Conservation (phyloP, 2,113 vertebrate species). For the Micronycteris hirsuta region DNA sequence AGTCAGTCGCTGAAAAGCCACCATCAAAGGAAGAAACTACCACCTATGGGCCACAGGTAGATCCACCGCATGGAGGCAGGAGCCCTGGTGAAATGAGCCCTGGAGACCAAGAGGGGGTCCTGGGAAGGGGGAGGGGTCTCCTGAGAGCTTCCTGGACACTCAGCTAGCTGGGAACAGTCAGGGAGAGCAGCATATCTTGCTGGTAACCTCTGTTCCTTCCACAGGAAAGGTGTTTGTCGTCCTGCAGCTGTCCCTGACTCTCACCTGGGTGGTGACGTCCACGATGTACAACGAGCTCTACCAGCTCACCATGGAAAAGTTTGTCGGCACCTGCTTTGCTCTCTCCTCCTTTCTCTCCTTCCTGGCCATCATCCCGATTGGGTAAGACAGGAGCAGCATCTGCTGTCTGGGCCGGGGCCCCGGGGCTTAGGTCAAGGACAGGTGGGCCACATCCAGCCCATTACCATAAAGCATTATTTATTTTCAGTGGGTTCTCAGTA, state of each 20-base stretch:
- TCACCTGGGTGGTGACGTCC: conserved; percentile 86
- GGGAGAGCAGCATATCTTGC: not conserved
- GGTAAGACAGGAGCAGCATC: conserved; percentile 78
- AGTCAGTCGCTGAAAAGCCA: not conserved
- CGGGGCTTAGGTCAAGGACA: not conserved
- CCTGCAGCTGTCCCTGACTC: conserved; percentile 88
- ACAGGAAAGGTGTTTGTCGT: conserved; percentile 87
- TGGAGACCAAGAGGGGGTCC: not conserved
- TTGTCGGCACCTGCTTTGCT: conserved; percentile 87
- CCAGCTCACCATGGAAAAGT: conserved; percentile 88
- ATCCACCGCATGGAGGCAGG: not conserved
- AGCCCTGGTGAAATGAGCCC: not conserved
- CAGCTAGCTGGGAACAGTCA: not conserved
- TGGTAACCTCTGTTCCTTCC: conserved; percentile 24
- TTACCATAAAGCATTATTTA: not conserved
- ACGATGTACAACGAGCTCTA: conserved; percentile 91
- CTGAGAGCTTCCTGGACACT: not conserved
- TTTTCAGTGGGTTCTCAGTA: not conserved
- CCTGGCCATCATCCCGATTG: conserved; percentile 88
- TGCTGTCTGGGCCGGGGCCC: not conserved
- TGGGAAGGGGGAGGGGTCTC: not conserved
- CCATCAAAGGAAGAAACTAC: not conserved
- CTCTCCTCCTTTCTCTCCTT: conserved; percentile 86
- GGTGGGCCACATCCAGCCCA: not conserved
- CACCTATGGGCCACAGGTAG: not conserved